These are phyloP conservation scores for Zaprionus obscuricornis DNA, from an alignment of 2,888 invertebrate species.

Conservation along the genomic window DNA sequence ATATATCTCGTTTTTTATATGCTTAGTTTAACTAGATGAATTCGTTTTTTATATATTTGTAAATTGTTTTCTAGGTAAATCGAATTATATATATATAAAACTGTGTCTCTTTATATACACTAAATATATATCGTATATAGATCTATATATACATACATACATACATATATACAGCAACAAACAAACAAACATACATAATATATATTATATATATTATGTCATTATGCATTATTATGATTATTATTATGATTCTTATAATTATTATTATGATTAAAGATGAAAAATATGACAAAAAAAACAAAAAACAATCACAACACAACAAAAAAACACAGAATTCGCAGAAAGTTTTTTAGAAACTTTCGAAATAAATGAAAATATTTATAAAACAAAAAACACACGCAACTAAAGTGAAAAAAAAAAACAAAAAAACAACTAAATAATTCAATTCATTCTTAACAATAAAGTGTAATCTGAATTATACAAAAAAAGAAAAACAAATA, in stretches of 20 bases:
- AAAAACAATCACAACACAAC: constrained; percentile 46
- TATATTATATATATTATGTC: constrained; percentile 50
- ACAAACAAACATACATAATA: constrained; percentile 32
- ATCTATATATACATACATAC: constrained; percentile 17
- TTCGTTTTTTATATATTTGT: constrained; percentile 77
- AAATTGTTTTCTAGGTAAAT: constrained; percentile 81
- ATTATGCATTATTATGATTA: constrained; percentile 68
- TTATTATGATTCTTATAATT: constrained; percentile 38
- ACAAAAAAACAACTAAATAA: constrained; percentile 60
- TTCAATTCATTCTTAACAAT: constrained; percentile 82
- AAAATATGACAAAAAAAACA: constrained; percentile 38
- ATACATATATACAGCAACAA: constrained; percentile 3
- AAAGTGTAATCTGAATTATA: constrained; percentile 81
- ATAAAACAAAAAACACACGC: constrained; percentile 30
- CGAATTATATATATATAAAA: constrained; percentile 70
- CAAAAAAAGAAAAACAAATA: constrained; percentile 41
- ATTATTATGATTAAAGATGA: constrained; percentile 45
- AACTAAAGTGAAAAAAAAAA: constrained; percentile 39
- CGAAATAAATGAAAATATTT: constrained; percentile 35
- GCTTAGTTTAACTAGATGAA: constrained; percentile 67
- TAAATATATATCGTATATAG: constrained; percentile 31
- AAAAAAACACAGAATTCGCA: constrained; percentile 27
- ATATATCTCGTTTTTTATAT: constrained; percentile 55
- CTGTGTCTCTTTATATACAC: constrained; percentile 25
- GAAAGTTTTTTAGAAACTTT: constrained; percentile 49